Evolutionary conservation across 1,140 invertebrate species (phyloP), one percentile per base, ranked within the genome.

Genomic region (Popillia japonica): DNA sequence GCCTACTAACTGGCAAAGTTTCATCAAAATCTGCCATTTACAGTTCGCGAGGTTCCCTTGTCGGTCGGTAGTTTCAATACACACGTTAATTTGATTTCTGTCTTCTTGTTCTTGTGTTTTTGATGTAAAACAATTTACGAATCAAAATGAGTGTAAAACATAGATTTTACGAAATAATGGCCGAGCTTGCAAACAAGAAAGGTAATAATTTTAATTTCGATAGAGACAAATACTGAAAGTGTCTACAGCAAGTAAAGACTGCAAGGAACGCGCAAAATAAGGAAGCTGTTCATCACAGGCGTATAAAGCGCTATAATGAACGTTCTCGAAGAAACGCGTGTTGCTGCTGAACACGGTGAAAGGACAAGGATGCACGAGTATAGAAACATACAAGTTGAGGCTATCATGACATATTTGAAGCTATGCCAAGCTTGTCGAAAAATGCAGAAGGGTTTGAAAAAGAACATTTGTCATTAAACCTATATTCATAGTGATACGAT

Each of bases 401-500:
- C 78, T 72, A 78, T 82, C 17, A 78, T 79, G 61, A 77, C 80
- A 76, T 83, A 78, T 81, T 82, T 82, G 75, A 74, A 74, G 64
- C 72, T 74, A 74, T 85, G 82, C 72, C 61, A 81, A 76, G 64
- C 72, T 48, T 78, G 83, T 22, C 77, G 41, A 83, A 83, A 68
- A 42, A 79, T 2, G 4, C 27, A 80, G 41, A 82, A 79, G 40
- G 80, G 78, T 44, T 75, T 80, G 23, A 85, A 82, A 76, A 85
- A 84, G 79, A 80, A 81, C 14, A 73, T 84, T 22, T 34, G 82
- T 84, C 55, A 74, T 82, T 6, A 86, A 74, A 74, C 72, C 40
- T 74, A 74, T 48, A 55, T 48, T 44, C 75, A 76, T 55, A 76
- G 41, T 76, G 6, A 6, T 40, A 74, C n/a, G 40, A 74, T 40